phyloP scores from a whole-genome alignment of 2,888 invertebrate genomes.

The Clitarchus hookeri region DNA sequence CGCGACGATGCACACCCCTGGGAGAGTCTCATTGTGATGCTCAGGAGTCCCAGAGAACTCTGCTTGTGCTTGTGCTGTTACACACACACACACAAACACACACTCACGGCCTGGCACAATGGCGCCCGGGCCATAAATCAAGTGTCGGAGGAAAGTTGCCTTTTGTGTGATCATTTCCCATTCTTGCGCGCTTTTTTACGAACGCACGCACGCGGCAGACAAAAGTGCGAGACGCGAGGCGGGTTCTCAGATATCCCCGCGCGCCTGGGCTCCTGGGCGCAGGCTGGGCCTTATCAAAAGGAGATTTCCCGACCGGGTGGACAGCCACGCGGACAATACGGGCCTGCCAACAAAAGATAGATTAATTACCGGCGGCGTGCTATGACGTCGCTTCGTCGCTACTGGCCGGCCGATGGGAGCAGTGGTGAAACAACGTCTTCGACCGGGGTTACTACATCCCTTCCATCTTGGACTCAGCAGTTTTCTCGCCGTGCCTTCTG shows the following conservation, averaged over 20 bases:
- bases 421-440: too few species aligned
- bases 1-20: too few species aligned
- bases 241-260: not conserved
- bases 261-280: too few species aligned
- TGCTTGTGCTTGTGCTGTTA: not conserved
- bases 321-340: not conserved
- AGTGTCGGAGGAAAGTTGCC: not conserved
- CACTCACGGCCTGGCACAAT: not conserved
- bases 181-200: slow-evolving; percentile 7
- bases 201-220: not conserved
- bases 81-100: not conserved
- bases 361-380: not conserved
- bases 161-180: not conserved
- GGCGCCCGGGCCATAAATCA: slow-evolving; percentile 7
- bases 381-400: not conserved
- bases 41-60: too few species aligned
- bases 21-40: too few species aligned
- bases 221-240: not conserved
- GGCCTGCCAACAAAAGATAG: not conserved
- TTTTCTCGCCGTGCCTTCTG: too few species aligned
- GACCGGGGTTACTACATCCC: too few species aligned
- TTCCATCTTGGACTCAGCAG: too few species aligned
- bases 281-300: too few species aligned
- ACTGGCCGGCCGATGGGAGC: too few species aligned
- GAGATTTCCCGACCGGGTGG: not conserved